Conservation (phyloP, 2,113 vertebrate genomes). For the Mustela lutreola region DNA sequence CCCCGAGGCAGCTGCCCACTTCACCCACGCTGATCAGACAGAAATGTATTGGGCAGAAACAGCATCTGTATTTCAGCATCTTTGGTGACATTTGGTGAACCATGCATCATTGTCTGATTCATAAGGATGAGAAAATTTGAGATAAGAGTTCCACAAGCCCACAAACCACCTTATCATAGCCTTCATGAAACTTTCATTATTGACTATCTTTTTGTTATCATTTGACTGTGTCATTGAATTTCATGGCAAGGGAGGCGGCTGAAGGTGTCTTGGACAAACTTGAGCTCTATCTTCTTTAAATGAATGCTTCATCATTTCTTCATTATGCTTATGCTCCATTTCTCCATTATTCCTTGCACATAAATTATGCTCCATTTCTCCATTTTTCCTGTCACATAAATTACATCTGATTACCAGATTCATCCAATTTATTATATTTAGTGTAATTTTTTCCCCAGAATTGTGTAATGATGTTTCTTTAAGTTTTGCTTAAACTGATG, state of each 20-base stretch:
- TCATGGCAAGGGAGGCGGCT: not conserved
- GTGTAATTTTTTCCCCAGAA: not conserved
- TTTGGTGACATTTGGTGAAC: not conserved
- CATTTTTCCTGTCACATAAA: not conserved
- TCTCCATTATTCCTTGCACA: not conserved
- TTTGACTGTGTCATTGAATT: not conserved
- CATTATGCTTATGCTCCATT: not conserved
- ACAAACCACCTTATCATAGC: not conserved
- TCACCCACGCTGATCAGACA: not conserved
- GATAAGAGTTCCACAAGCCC: not conserved
- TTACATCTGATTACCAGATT: not conserved
- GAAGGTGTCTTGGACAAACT: not conserved
- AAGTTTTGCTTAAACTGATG: slow-evolving; percentile 10
- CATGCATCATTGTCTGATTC: not conserved
- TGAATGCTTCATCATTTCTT: not conserved
- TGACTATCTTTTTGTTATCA: not conserved
- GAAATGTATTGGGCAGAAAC: not conserved
- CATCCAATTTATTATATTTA: not conserved
- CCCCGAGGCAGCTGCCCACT: not conserved
- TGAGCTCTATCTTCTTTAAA: not conserved
- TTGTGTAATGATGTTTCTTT: not conserved
- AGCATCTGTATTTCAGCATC: not conserved
- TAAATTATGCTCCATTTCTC: not conserved
- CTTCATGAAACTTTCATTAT: not conserved
- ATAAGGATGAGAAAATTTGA: slow-evolving; percentile 22